A percentile compares a stretch with the other conserved stretches of the same genome.
Conservation (phyloP, 1,140 invertebrate genomes). For the Drosophila nannoptera region DNA sequence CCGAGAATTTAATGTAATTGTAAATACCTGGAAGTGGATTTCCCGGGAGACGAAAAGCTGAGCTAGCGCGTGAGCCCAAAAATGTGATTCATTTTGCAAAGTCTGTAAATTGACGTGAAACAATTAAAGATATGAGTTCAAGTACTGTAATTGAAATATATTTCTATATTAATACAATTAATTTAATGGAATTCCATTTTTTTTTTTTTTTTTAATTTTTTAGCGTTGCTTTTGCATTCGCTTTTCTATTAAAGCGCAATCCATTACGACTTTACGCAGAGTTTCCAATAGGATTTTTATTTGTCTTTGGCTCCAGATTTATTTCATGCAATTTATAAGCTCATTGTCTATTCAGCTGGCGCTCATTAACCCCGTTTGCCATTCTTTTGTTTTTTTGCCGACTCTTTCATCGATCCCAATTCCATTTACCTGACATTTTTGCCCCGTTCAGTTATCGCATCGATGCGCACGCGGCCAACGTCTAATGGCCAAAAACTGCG, state of each 20-base stretch:
- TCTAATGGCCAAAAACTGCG: constrained; percentile 28
- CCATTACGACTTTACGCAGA: constrained; percentile 1
- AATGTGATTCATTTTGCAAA: too few species aligned
- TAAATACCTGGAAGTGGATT: too few species aligned
- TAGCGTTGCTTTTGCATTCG: neutral
- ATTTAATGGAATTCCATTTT: too few species aligned
- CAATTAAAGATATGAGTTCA: too few species aligned
- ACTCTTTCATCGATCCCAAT: constrained; percentile 8
- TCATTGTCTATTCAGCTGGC: constrained; percentile 42
- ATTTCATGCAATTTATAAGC: constrained; percentile 28
- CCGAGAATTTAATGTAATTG: too few species aligned
- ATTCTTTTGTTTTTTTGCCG: constrained; percentile 18
- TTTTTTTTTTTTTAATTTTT: too few species aligned
- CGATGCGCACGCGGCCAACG: constrained; percentile 43
- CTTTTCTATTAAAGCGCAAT: neutral
- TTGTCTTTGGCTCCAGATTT: constrained; percentile 3
- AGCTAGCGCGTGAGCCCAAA: too few species aligned
- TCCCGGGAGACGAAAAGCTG: too few species aligned
- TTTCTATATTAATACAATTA: too few species aligned
- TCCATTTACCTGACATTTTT: constrained; percentile 40
- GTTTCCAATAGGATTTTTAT: constrained; percentile 1
- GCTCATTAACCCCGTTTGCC: constrained; percentile 39
- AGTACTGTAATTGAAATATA: too few species aligned
- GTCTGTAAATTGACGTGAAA: too few species aligned
- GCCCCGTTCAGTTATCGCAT: constrained; percentile 49